Percentiles rank a stretch among this genome's conserved stretches.
Evolutionary conservation across 2,888 invertebrate genomes (phyloP).

Genomic region (Rhodophaea formosa): DNA sequence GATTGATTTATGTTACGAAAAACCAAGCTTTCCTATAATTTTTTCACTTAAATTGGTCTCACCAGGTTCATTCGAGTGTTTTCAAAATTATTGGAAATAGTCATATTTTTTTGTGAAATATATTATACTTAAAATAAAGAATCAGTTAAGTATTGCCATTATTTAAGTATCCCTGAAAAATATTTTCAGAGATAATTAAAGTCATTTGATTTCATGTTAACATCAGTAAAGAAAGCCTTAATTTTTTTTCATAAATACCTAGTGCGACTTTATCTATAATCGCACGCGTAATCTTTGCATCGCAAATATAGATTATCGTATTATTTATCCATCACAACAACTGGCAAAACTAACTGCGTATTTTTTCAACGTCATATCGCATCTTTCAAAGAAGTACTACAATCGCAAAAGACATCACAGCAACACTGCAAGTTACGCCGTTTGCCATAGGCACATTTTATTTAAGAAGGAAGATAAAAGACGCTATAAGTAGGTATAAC

Average conservation of each 20-base stretch:
- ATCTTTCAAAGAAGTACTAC: background rate
- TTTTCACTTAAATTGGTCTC: background rate
- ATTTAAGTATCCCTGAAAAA: too few relatives aligned
- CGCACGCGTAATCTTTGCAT: background rate
- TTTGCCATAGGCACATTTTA: slow-evolving; percentile 11
- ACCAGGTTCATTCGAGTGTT: too few relatives aligned
- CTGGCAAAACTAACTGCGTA: background rate
- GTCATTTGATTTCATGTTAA: too few relatives aligned
- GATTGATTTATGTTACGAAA: background rate
- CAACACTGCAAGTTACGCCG: slow-evolving; percentile 3
- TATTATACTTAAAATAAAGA: too few relatives aligned
- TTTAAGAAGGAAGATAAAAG: background rate
- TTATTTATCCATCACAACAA: background rate
- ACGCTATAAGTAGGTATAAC: background rate
- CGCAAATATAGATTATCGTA: slow-evolving; percentile 7
- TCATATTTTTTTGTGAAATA: too few relatives aligned
- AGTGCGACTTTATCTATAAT: background rate
- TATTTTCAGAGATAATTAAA: too few relatives aligned
- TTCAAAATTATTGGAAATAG: too few relatives aligned
- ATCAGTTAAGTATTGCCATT: too few relatives aligned
- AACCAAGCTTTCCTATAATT: background rate
- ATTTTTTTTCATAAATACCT: background rate
- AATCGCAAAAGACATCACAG: slow-evolving; percentile 2
- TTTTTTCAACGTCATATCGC: background rate
- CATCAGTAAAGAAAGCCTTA: too few relatives aligned